phyloP scores from a whole-genome alignment of 1,140 invertebrate species.

The Tigriopus japonicus region DNA sequence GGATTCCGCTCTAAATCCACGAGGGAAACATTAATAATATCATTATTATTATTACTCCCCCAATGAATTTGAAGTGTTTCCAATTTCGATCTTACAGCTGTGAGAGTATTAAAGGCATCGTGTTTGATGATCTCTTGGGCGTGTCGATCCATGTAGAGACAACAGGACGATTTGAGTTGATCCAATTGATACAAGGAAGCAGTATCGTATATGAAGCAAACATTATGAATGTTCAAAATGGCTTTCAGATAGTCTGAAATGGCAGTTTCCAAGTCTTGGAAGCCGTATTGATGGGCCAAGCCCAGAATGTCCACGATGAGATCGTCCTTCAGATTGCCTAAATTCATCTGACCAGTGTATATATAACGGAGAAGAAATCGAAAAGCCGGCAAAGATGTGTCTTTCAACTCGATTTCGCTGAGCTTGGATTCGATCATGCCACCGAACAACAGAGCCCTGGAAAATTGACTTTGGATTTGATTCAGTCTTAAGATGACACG shows the following conservation, averaged over 20 bases:
- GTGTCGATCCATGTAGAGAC: conserved; percentile 65
- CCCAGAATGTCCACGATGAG: conserved; percentile 64
- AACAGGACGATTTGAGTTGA: conserved; percentile 39
- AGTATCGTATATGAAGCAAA: conserved; percentile 79
- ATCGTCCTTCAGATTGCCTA: conserved; percentile 60
- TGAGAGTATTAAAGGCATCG: conserved; percentile 62
- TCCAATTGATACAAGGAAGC: conserved; percentile 50
- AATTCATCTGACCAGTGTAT: conserved; percentile 72
- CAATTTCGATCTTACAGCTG: conserved; percentile 39
- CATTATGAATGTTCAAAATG: conserved; percentile 64
- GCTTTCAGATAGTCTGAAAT: conserved; percentile 83
- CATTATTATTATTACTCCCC: no score
- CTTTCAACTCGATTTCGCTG: background rate
- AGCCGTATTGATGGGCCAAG: conserved; percentile 85
- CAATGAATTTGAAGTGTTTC: background rate
- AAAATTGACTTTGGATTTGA: no score
- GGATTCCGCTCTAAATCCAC: background rate
- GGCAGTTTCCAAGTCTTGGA: conserved; percentile 67
- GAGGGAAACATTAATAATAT: background rate
- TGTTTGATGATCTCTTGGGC: conserved; percentile 60
- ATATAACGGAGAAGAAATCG: conserved; percentile 80
- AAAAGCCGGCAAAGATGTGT: conserved; percentile 33
- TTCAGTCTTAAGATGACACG: no score
- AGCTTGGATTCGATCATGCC: background rate
- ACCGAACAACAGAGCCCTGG: background rate